Evolutionary conservation across 2,888 invertebrate species (phyloP).

Genomic region (Chirona hameri): DNA sequence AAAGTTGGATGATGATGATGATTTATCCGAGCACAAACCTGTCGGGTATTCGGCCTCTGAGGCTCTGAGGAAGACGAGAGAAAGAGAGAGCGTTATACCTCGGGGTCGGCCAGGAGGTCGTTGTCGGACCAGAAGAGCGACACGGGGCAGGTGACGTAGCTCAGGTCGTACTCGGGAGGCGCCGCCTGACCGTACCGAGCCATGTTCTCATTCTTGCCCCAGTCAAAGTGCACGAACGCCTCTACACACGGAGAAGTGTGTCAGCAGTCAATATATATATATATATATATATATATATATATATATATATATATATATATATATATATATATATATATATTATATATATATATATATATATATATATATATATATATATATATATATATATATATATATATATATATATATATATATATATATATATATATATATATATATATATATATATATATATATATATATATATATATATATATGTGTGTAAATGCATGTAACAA

Average conservation of each 20-base stretch:
- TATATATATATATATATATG: not conserved
- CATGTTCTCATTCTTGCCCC: conserved; percentile 33
- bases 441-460: not conserved
- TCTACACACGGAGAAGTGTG: conserved; percentile 26
- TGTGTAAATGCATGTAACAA: too few species aligned
- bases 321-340: not conserved
- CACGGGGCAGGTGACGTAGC: conserved; percentile 34
- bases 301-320: not conserved
- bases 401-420: not conserved
- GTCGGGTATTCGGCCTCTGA: too few species aligned
- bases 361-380: not conserved
- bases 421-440: not conserved
- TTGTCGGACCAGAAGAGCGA: conserved; percentile 35
- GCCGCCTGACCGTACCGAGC: conserved; percentile 34
- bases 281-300: not conserved
- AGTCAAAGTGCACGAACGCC: conserved; percentile 35
- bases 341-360: not conserved
- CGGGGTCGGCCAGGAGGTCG: conserved; percentile 37
- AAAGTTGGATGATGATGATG: too few species aligned
- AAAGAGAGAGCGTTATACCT: conserved; percentile 30
- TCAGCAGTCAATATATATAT: too few species aligned
- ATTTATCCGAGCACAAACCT: too few species aligned
- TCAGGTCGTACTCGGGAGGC: conserved; percentile 35
- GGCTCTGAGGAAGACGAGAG: too few species aligned
- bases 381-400: not conserved